phyloP scores from a whole-genome alignment of 53 echinoderm and acorn worm species.

The Astropecten irregularis region DNA sequence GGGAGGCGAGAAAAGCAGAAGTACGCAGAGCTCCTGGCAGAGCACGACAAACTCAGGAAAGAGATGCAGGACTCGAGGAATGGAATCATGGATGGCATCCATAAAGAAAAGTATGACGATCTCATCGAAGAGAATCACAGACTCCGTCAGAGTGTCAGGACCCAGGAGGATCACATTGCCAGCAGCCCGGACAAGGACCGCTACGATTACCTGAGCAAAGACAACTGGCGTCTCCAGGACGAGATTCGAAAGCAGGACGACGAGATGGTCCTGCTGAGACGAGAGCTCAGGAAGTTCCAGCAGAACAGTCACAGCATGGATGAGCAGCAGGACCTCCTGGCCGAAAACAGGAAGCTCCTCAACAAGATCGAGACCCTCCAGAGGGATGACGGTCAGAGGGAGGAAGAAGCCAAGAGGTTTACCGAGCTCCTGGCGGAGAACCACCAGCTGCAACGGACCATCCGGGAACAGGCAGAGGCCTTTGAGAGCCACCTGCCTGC shows the following conservation, averaged over 20 bases:
- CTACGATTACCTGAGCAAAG: constrained; percentile 61
- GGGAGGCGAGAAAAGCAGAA: constrained; percentile 74
- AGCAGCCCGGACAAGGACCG: constrained; percentile 53
- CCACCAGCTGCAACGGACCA: constrained; percentile 50
- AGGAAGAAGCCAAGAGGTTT: constrained; percentile 55
- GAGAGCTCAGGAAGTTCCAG: constrained; percentile 44
- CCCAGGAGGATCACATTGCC: constrained; percentile 59
- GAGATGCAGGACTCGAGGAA: constrained; percentile 18
- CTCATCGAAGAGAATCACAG: constrained; percentile 69
- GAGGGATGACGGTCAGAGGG: constrained; percentile 45
- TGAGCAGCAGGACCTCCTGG: constrained; percentile 36
- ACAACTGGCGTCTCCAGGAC: constrained; percentile 82
- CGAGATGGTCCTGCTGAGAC: constrained; percentile 45
- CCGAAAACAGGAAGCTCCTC: constrained; percentile 53
- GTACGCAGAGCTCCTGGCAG: constrained; percentile 63
- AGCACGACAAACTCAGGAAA: constrained; percentile 56
- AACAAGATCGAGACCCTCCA: constrained; percentile 61
- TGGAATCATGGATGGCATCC: constrained; percentile 18
- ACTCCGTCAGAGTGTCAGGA: constrained; percentile 64
- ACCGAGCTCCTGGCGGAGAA: constrained; percentile 74
- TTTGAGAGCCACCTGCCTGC: constrained; percentile 29
- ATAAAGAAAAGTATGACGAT: constrained; percentile 63
- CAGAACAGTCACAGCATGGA: constrained; percentile 18
- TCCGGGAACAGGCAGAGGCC: constrained; percentile 37
- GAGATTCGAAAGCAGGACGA: constrained; percentile 68